A percentile compares a stretch with the other conserved stretches of the same genome.
Conservation (phyloP, 2,113 vertebrate species). For the Lophochroa leadbeateri region DNA sequence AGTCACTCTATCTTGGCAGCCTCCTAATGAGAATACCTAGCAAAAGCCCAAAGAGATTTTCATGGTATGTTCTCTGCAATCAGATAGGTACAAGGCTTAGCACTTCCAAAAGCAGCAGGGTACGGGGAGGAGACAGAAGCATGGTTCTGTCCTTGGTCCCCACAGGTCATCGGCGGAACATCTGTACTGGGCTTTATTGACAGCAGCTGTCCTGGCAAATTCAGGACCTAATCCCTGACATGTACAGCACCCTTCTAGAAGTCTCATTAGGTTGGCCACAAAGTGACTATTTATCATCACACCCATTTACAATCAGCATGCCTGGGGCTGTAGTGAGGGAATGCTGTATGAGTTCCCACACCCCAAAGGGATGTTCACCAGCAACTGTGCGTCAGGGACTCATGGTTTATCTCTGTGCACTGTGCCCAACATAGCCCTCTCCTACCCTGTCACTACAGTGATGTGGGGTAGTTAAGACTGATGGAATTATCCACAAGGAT, state of each 20-base stretch:
- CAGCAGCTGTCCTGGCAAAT: not conserved
- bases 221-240: not conserved
- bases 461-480: not conserved
- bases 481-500: too few species aligned
- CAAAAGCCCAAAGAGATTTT: not conserved
- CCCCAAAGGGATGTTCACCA: not conserved
- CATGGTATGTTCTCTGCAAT: not conserved
- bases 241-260: not conserved
- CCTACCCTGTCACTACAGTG: accelerated
- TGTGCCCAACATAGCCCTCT: accelerated
- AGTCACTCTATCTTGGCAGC: not conserved
- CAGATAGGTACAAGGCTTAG: not conserved
- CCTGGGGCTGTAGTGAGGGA: not conserved
- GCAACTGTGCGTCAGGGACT: not conserved
- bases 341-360: not conserved
- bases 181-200: not conserved
- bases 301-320: accelerated
- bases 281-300: not conserved
- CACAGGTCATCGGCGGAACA: not conserved
- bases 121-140: not conserved
- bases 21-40: not conserved
- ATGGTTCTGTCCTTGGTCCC: not conserved
- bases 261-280: not conserved
- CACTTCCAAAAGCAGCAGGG: not conserved
- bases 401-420: not conserved